Conservation (phyloP, 2,797 vertebrate species). For the Sebastiscus albofasciatus region DNA sequence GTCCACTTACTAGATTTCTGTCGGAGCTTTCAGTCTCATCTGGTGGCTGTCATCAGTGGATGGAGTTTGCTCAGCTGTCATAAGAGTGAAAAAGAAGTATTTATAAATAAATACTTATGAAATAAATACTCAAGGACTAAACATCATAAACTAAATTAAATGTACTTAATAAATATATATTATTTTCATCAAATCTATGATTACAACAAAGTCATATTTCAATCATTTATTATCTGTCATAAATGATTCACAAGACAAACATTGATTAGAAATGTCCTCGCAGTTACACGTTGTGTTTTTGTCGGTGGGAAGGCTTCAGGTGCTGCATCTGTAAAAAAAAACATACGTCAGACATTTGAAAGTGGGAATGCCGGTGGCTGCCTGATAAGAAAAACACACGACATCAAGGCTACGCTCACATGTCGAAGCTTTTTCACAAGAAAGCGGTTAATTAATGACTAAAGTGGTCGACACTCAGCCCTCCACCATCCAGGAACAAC, state of each 20-base stretch:
- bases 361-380: slow-evolving; percentile 21
- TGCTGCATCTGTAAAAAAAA: background rate
- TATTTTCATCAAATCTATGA: too few relatives aligned
- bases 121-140: background rate
- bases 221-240: background rate
- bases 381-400: slow-evolving; percentile 25
- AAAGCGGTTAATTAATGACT: slow-evolving; percentile 18
- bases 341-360: background rate
- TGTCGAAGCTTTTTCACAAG: background rate
- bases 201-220: background rate
- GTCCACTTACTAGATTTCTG: too few relatives aligned
- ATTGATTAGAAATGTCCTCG: background rate
- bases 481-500: background rate
- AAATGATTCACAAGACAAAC: background rate
- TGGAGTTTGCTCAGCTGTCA: too few relatives aligned
- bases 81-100: too few relatives aligned
- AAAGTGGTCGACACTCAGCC: background rate
- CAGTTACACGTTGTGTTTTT: background rate
- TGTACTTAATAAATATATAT: background rate
- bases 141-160: background rate
- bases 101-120: too few relatives aligned
- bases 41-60: too few relatives aligned
- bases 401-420: slow-evolving; percentile 11
- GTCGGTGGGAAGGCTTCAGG: slow-evolving; percentile 30
- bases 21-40: too few relatives aligned